Evolutionary conservation across 1,140 invertebrate species (phyloP).

Genomic region (Drosophila kikkawai): DNA sequence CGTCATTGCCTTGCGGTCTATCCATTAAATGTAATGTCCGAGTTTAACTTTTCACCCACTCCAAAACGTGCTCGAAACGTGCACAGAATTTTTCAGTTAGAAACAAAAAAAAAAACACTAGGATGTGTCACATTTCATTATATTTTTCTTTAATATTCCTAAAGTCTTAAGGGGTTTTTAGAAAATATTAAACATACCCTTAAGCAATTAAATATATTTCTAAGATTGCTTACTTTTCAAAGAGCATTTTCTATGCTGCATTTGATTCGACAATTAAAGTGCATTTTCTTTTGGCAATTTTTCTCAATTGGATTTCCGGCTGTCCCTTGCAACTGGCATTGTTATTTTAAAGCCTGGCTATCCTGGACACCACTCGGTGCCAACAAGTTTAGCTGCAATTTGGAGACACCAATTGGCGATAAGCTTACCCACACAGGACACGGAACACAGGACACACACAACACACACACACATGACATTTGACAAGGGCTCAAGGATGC

Average conservation of each 20-base stretch:
- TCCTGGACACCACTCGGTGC: conserved; percentile 11
- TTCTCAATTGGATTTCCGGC: neutral
- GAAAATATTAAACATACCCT: neutral
- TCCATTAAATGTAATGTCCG: conserved; percentile 50
- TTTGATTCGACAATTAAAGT: conserved; percentile 9
- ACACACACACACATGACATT: conserved; percentile 67
- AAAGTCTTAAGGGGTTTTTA: neutral
- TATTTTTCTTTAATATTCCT: neutral
- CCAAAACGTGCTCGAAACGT: conserved; percentile 7
- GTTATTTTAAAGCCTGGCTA: conserved; percentile 28
- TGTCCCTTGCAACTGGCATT: conserved; percentile 13
- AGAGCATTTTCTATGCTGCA: neutral
- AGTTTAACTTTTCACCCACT: conserved; percentile 46
- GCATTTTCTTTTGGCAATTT: conserved; percentile 3
- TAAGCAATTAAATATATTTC: neutral
- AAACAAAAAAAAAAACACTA: neutral
- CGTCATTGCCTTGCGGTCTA: conserved; percentile 38
- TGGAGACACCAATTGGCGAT: conserved; percentile 33
- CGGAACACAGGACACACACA: conserved; percentile 28
- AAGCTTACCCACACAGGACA: conserved; percentile 32
- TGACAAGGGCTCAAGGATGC: conserved; percentile 72
- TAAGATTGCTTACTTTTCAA: neutral
- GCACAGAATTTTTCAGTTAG: conserved; percentile 4
- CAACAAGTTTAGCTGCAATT: conserved; percentile 47
- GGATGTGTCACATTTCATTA: neutral